phyloP scores from a whole-genome alignment of 1,140 invertebrate genomes.

The Bilobella aurantiaca region DNA sequence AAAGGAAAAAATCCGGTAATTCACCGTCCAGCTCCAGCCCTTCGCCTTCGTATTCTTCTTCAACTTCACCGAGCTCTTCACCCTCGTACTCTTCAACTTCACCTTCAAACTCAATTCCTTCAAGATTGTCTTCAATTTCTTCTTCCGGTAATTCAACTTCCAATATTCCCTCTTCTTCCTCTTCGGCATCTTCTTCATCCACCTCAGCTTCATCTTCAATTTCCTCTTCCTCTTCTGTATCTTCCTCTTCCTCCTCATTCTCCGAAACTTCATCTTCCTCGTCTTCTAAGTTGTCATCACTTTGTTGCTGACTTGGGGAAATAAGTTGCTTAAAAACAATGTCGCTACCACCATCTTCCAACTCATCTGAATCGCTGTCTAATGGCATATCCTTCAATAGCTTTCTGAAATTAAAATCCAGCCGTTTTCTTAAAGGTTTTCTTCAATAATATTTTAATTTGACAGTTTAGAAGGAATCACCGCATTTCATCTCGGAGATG shows the following conservation, averaged over 20 bases:
- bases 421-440: neutral
- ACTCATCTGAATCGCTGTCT: neutral
- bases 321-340: too few relatives aligned
- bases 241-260: neutral
- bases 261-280: slow-evolving; percentile 8
- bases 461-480: neutral
- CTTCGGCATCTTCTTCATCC: slow-evolving; percentile 1
- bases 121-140: neutral
- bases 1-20: too few relatives aligned
- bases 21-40: neutral
- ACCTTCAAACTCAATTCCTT: neutral
- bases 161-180: too few relatives aligned
- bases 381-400: neutral
- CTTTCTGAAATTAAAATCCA: neutral
- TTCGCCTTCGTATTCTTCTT: slow-evolving; percentile 11
- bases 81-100: slow-evolving; percentile 4
- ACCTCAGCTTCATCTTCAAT: slow-evolving; percentile 6
- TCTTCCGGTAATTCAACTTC: neutral
- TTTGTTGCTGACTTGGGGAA: neutral
- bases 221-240: slow-evolving; percentile 4
- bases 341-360: neutral
- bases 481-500: neutral
- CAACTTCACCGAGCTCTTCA: neutral
- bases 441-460: neutral
- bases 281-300: neutral